Conservation (phyloP, 2,797 vertebrate genomes). For the Pseudomugil gertrudae region DNA sequence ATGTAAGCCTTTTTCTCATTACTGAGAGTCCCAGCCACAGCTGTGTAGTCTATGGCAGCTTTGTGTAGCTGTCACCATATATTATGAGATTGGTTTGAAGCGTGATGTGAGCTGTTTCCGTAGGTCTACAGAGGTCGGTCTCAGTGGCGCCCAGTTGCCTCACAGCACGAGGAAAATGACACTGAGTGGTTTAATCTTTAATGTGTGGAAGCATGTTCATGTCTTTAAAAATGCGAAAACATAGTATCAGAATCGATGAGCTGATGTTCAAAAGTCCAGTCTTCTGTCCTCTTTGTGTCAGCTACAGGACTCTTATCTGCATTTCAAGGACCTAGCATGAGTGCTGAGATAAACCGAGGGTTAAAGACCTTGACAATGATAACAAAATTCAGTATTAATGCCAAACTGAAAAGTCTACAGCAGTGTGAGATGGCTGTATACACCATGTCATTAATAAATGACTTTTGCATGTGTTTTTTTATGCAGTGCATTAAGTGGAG, state of each 20-base stretch:
- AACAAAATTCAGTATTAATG: background rate
- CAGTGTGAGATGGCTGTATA: background rate
- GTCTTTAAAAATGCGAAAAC: background rate
- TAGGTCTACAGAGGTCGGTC: background rate
- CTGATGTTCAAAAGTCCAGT: conserved; percentile 20
- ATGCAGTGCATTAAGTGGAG: background rate
- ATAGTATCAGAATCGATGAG: background rate
- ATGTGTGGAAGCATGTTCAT: background rate
- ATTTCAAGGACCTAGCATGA: conserved; percentile 29
- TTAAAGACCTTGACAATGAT: conserved; percentile 6
- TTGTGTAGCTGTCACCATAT: conserved; percentile 4
- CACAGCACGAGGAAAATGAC: background rate
- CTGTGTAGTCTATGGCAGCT: background rate
- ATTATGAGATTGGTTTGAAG: background rate
- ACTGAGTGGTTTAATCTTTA: background rate
- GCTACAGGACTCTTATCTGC: background rate
- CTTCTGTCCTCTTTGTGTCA: background rate
- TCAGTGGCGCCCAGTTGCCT: background rate
- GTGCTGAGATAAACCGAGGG: conserved; percentile 10
- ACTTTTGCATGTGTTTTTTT: background rate
- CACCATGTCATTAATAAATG: background rate
- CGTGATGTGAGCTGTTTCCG: background rate
- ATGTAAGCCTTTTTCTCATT: background rate
- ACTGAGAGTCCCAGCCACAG: background rate
- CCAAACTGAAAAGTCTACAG: background rate